A percentile compares a stretch with the other conserved stretches of the same genome.
Conservation (phyloP, 2,113 vertebrate species). For the Anseranas semipalmata region DNA sequence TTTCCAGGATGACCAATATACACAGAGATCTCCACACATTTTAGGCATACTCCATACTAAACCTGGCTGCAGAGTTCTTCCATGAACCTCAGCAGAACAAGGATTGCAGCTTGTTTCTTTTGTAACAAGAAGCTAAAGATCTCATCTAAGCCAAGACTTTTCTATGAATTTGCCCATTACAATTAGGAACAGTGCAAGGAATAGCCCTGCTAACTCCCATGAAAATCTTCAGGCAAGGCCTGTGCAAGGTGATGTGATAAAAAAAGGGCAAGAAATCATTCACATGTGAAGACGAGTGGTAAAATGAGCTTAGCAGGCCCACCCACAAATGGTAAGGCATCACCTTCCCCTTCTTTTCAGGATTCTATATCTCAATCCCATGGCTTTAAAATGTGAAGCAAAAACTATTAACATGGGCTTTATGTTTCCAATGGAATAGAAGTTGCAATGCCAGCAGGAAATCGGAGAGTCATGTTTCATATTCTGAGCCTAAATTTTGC, state of each 20-base stretch:
- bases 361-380: not conserved
- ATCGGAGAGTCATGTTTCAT: not conserved
- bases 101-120: not conserved
- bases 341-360: not conserved
- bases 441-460: not conserved
- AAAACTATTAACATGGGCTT: conserved; percentile 12
- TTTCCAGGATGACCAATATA: not conserved
- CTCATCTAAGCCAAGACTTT: not conserved
- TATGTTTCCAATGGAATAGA: not conserved
- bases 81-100: not conserved
- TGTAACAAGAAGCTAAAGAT: not conserved
- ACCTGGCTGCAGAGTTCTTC: not conserved
- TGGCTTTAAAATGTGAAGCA: conserved; percentile 24
- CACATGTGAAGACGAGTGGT: not conserved
- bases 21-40: not conserved
- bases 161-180: not conserved
- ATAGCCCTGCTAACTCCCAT: not conserved
- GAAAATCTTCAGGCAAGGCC: not conserved
- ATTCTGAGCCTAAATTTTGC: not conserved
- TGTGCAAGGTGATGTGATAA: not conserved
- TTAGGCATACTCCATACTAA: not conserved
- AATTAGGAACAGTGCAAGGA: not conserved
- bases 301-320: conserved; percentile 12
- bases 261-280: conserved; percentile 27
- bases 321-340: not conserved